Conservation (phyloP, 2,888 invertebrate species). For the Leptopterna dolabrata region DNA sequence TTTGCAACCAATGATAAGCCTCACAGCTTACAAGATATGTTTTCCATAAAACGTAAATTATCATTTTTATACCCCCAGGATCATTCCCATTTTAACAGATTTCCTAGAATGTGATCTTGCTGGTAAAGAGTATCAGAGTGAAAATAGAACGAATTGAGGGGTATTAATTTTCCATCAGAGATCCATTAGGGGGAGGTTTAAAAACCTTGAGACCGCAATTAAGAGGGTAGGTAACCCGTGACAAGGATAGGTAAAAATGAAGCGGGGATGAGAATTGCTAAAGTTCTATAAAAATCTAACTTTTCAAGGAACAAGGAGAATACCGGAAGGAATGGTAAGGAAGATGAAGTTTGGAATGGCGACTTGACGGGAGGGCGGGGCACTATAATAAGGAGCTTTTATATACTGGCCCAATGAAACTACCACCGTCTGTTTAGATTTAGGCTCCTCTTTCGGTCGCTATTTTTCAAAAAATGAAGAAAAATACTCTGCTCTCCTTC, state of each 20-base stretch:
- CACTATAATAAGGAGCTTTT: background rate
- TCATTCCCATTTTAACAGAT: no score
- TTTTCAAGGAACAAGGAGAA: background rate
- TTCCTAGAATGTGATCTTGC: no score
- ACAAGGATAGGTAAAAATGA: background rate
- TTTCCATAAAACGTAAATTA: no score
- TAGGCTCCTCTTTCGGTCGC: background rate
- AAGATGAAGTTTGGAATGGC: background rate
- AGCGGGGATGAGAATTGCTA: background rate
- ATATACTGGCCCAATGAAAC: background rate
- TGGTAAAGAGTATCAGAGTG: background rate
- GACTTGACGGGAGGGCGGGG: background rate
- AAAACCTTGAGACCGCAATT: background rate
- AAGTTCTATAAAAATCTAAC: background rate
- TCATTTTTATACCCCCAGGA: no score
- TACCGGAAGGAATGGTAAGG: no score
- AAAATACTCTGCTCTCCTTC: background rate
- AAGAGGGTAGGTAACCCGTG: background rate
- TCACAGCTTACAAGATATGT: no score
- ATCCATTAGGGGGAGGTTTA: background rate
- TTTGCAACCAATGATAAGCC: no score
- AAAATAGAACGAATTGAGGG: background rate
- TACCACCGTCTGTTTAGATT: background rate
- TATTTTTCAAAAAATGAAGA: background rate
- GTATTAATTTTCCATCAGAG: background rate